Percentiles rank a stretch among this genome's conserved stretches.
Evolutionary conservation across 2,797 vertebrate genomes (phyloP).

Genomic region (Tadarida brasiliensis): DNA sequence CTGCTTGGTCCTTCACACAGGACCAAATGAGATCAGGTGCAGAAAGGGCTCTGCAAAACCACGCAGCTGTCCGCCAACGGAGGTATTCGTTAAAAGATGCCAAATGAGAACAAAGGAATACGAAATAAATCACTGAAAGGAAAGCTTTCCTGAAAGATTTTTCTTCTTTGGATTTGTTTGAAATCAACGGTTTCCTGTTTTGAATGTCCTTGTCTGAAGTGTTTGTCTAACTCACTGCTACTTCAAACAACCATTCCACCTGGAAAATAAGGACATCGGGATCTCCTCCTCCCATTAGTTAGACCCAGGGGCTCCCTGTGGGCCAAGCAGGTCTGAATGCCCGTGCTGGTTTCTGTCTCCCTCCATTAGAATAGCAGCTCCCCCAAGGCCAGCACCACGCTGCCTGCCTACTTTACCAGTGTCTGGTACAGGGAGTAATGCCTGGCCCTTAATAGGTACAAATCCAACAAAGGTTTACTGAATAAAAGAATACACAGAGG

Average conservation of each 20-base stretch:
- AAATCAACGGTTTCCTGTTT: slow-evolving; percentile 3
- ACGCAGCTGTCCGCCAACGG: neutral
- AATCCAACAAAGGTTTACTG: neutral
- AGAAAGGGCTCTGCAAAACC: neutral
- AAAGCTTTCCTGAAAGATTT: neutral
- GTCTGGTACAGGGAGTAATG: neutral
- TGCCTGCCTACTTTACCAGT: neutral
- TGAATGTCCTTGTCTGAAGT: neutral
- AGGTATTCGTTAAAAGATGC: neutral
- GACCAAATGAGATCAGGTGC: neutral
- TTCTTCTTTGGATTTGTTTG: neutral
- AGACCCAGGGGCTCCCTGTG: neutral
- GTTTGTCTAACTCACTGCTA: neutral
- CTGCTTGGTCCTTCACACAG: neutral
- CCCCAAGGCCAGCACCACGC: neutral
- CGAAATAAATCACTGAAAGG: neutral
- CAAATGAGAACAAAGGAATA: neutral
- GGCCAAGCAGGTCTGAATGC: neutral
- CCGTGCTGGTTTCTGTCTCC: neutral
- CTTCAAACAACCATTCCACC: neutral
- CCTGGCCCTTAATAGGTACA: neutral
- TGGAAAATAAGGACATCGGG: neutral
- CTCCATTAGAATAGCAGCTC: neutral
- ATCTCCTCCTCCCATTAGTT: neutral
- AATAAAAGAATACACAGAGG: neutral